Percentiles rank a stretch among this genome's conserved stretches.
Conservation (phyloP, 2,113 vertebrate species). For the Eurystomus gularis region DNA sequence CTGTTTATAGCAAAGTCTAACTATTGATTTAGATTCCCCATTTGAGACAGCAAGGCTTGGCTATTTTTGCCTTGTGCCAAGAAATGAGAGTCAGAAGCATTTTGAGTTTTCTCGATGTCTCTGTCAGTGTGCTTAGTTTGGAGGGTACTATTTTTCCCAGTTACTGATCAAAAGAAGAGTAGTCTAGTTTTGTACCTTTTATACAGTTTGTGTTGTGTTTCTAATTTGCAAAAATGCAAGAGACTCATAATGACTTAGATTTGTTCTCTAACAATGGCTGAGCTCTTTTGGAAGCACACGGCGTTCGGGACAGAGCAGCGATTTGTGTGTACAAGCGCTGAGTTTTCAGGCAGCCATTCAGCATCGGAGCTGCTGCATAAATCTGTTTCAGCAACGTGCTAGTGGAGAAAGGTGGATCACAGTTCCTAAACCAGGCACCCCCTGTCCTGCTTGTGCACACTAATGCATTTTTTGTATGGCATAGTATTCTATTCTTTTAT, state of each 20-base stretch:
- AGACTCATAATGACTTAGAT: not conserved
- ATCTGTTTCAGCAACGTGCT: not conserved
- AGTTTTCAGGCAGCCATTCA: not conserved
- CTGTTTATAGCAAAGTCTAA: conserved; percentile 1
- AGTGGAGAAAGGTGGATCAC: not conserved
- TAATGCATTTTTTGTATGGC: not conserved
- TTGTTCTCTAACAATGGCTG: not conserved
- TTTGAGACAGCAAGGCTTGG: not conserved
- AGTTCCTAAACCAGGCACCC: not conserved
- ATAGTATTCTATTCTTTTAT: not conserved
- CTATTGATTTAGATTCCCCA: not conserved
- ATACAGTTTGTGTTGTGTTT: not conserved
- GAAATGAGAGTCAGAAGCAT: not conserved
- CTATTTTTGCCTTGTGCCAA: not conserved
- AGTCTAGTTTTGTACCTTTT: not conserved
- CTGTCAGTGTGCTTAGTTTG: not conserved
- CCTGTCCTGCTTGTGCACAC: not conserved
- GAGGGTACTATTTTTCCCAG: not conserved
- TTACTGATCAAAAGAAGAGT: not conserved
- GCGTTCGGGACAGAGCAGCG: not conserved
- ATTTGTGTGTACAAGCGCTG: not conserved
- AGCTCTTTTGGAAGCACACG: not conserved
- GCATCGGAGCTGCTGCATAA: not conserved
- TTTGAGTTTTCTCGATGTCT: not conserved
- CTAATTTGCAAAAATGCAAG: not conserved